These are phyloP conservation scores for Mimachlamys varia DNA, from an alignment of 2,888 invertebrate species.

Conservation along the genomic window DNA sequence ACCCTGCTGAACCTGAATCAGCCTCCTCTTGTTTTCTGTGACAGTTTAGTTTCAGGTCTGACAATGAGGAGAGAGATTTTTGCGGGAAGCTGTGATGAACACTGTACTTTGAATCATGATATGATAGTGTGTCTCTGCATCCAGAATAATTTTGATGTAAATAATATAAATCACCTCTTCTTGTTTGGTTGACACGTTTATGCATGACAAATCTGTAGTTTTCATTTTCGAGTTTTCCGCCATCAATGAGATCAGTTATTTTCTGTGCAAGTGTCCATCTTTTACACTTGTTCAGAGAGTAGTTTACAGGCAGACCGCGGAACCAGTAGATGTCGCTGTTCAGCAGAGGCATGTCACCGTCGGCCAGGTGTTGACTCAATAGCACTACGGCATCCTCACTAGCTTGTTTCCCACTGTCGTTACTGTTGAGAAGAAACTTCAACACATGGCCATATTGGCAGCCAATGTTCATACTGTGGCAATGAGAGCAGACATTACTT, in stretches of 20 bases:
- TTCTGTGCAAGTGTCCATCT: conserved; percentile 18
- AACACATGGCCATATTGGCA: not conserved
- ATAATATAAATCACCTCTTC: too few relatives aligned
- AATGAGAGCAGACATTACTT: not conserved
- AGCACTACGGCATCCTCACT: too few relatives aligned
- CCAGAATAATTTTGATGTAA: not conserved
- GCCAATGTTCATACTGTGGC: not conserved
- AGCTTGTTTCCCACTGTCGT: not conserved
- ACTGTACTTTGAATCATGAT: not conserved
- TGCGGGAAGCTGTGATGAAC: not conserved
- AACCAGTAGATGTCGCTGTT: not conserved
- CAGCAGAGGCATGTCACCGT: not conserved
- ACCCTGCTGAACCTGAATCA: not conserved
- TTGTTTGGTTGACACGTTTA: not conserved
- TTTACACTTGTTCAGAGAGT: not conserved
- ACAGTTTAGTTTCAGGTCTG: not conserved
- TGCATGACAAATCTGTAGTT: conserved; percentile 6
- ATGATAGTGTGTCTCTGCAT: not conserved
- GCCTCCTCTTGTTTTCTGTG: not conserved
- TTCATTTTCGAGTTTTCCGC: not conserved
- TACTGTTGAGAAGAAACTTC: not conserved
- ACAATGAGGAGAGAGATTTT: not conserved
- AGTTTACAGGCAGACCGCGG: too few relatives aligned
- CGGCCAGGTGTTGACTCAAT: not conserved
- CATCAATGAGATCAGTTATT: not conserved